Base-by-base conservation (phyloP, 2,797 vertebrate genomes). In the Odontamblyopus rebecca region DNA sequence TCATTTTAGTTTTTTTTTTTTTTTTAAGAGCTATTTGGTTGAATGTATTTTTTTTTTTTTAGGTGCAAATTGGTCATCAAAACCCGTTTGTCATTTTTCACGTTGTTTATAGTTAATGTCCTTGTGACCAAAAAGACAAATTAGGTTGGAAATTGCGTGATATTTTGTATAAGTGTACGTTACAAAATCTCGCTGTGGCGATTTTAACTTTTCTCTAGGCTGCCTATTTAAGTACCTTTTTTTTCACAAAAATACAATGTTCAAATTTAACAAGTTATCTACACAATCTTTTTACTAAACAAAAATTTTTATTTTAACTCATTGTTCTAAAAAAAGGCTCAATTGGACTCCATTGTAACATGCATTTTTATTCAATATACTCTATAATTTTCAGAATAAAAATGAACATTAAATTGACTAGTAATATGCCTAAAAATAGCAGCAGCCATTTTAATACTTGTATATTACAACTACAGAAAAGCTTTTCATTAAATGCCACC, bases 391-490 rank as follows among this genome's bases (percentile, higher is more conserved):
- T 29, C 15, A n/a, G 13, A 48, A 48, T 48, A 48, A 32, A 60
- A 32, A 6, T 29, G 1, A 29, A 60, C 5, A 6, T 60, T 9
- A 16, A 65, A 30, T 67, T 51, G 71, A 74, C 78, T 74, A 86
- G 76, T 70, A 56, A 73, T 83, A 69, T 82, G 68, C 86, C 74
- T 81, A 68, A 85, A 77, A 74, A 76, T 48, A 48, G 44, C 82
- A 88, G 86, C 90, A 91, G 88, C 87, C 87, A 81, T 85, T 82
- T 86, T 79, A 89, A 92, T 92, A 83, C 76, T 89, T 94, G 92
- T 94, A 91, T 76, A 91, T 93, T 60, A 60, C 26, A 92, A 90
- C 67, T 69, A 68, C 87, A 91, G 86, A 70, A 86, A 79, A 91
- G 84, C 70, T 88, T 89, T 78, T 93, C 80, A 93, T 86, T 78